These are phyloP conservation scores for Phenganax marumi DNA, from an alignment of 92 coral and sea anemone genomes.

Conservation along the genomic window DNA sequence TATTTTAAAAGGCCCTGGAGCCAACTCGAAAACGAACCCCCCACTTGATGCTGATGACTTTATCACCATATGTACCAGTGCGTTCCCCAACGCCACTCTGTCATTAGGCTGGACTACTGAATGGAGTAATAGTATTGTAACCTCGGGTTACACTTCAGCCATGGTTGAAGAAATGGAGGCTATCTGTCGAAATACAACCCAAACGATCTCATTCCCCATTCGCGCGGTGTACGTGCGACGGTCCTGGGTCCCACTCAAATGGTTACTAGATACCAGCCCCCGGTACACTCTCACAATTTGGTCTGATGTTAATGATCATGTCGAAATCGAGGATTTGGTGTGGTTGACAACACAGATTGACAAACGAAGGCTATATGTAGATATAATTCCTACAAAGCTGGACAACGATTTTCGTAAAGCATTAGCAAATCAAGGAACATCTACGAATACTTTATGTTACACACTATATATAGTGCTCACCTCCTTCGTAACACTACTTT, in stretches of 20 bases:
- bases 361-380: slow-evolving; percentile 71
- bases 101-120: slow-evolving; percentile 90
- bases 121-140: slow-evolving; percentile 15
- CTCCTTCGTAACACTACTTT: slow-evolving; percentile 7
- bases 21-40: slow-evolving; percentile 40
- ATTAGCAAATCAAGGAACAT: slow-evolving; percentile 15
- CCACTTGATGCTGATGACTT: slow-evolving; percentile 66
- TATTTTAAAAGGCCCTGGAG: slow-evolving; percentile 72
- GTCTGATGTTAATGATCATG: slow-evolving; percentile 63
- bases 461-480: neutral
- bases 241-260: slow-evolving; percentile 64
- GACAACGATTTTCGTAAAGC: slow-evolving; percentile 39
- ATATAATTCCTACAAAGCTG: slow-evolving; percentile 72
- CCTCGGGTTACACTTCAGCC: slow-evolving; percentile 60
- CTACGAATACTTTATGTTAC: neutral
- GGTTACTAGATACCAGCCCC: slow-evolving; percentile 70
- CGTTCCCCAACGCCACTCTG: slow-evolving; percentile 66
- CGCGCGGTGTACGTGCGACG: slow-evolving; percentile 65
- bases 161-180: slow-evolving; percentile 70
- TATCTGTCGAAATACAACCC: slow-evolving; percentile 52
- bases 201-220: slow-evolving; percentile 79
- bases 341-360: slow-evolving; percentile 52
- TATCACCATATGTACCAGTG: slow-evolving; percentile 58
- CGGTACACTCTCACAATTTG: slow-evolving; percentile 79
- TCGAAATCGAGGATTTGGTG: slow-evolving; percentile 62